Percentiles rank a stretch among this genome's conserved stretches.
Evolutionary conservation across 2,113 vertebrate genomes (phyloP).

Genomic region (Fulica atra): DNA sequence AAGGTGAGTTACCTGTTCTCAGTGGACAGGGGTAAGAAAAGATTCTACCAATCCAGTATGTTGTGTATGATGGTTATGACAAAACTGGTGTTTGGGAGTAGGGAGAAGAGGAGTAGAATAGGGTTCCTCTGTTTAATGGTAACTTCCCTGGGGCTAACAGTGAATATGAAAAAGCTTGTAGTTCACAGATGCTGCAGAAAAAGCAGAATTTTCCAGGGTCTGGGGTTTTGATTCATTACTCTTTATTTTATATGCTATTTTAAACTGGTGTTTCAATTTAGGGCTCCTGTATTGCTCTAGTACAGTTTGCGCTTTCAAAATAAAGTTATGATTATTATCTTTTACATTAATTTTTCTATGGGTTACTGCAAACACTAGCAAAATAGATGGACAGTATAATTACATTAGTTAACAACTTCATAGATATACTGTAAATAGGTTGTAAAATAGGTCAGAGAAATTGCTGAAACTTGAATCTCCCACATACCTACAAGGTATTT

Average conservation of each 20-base stretch:
- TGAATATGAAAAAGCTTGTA: neutral
- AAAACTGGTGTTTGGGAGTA: neutral
- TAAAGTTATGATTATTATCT: neutral
- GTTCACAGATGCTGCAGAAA: neutral
- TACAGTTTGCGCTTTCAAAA: neutral
- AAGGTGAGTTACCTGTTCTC: neutral
- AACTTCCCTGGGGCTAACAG: neutral
- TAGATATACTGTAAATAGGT: conserved; percentile 30
- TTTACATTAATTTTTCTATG: conserved; percentile 7
- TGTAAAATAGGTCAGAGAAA: conserved; percentile 29
- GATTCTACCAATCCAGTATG: neutral
- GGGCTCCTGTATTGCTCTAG: neutral
- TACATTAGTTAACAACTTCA: conserved; percentile 23
- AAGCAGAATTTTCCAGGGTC: neutral
- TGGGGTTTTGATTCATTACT: neutral
- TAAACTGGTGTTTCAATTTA: conserved; percentile 9
- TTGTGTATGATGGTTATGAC: neutral
- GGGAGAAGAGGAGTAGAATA: neutral
- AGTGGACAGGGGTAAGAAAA: neutral
- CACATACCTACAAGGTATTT: neutral
- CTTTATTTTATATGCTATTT: conserved; percentile 4
- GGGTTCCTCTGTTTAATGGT: neutral
- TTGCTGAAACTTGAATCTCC: neutral
- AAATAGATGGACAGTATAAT: neutral
- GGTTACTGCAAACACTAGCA: conserved; percentile 15